Conservation (phyloP, 2,113 vertebrate species). For the Spea bombifrons region DNA sequence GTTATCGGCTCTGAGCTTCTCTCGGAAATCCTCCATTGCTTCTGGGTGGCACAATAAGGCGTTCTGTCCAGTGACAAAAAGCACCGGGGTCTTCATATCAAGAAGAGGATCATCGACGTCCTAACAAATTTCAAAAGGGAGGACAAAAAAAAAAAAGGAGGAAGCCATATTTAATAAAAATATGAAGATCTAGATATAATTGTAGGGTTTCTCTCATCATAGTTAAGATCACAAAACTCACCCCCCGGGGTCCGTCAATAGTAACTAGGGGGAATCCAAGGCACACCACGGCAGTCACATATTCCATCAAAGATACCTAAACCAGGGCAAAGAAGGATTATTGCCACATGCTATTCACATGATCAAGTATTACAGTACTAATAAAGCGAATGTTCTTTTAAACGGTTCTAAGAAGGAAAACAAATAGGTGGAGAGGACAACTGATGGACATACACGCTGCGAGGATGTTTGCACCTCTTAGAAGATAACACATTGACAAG, state of each 20-base stretch:
- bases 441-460: too few relatives aligned
- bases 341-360: background rate
- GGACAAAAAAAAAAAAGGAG: too few relatives aligned
- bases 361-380: too few relatives aligned
- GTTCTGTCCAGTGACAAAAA: constrained; percentile 94
- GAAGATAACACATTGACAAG: too few relatives aligned
- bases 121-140: constrained; percentile 56
- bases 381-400: too few relatives aligned
- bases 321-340: background rate
- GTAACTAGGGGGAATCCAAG: constrained; percentile 92
- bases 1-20: constrained; percentile 91
- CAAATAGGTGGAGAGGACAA: too few relatives aligned
- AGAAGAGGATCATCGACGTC: constrained; percentile 95
- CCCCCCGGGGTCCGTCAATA: constrained; percentile 87
- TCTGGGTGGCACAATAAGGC: constrained; percentile 86
- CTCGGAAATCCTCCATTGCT: constrained; percentile 94
- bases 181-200: too few relatives aligned
- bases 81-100: constrained; percentile 95
- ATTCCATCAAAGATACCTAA: constrained; percentile 93
- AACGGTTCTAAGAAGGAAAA: too few relatives aligned
- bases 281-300: constrained; percentile 89
- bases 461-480: too few relatives aligned
- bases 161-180: too few relatives aligned
- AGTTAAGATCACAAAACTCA: constrained; percentile 59
- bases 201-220: too few relatives aligned